These are phyloP conservation scores for Neomicropteryx cornuta DNA, from an alignment of 1,140 invertebrate genomes.

Conservation along the genomic window DNA sequence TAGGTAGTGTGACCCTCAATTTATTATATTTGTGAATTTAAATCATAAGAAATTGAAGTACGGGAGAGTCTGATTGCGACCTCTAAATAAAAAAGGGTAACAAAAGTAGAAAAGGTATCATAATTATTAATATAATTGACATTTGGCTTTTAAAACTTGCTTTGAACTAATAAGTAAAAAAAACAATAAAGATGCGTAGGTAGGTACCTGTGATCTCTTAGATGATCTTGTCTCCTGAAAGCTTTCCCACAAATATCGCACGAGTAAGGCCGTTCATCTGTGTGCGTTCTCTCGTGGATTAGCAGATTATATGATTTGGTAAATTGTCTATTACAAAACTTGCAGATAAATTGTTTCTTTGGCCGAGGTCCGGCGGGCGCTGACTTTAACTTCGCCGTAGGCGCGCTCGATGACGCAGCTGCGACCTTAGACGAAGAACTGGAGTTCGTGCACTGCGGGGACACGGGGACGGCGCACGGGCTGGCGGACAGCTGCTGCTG, in stretches of 20 bases:
- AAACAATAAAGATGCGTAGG: too few relatives aligned
- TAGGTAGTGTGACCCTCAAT: too few relatives aligned
- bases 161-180: background rate
- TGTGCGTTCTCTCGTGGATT: slow-evolving; percentile 96
- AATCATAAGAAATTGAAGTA: too few relatives aligned
- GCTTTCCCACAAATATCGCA: slow-evolving; percentile 98
- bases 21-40: too few relatives aligned
- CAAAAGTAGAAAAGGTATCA: too few relatives aligned
- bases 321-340: slow-evolving; percentile 93
- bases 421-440: slow-evolving; percentile 35
- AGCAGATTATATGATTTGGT: slow-evolving; percentile 97
- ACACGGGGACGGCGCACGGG: slow-evolving; percentile 29
- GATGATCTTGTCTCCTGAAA: slow-evolving; percentile 91
- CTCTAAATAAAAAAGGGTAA: too few relatives aligned
- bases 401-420: slow-evolving; percentile 39
- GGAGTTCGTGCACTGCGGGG: slow-evolving; percentile 29
- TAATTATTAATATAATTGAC: too few relatives aligned
- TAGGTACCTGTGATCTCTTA: slow-evolving; percentile 81
- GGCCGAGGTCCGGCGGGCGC: slow-evolving; percentile 58
- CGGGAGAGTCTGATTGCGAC: too few relatives aligned
- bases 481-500: slow-evolving; percentile 40
- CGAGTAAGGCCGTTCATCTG: slow-evolving; percentile 94
- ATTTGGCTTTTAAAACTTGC: slow-evolving; percentile 1
- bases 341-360: slow-evolving; percentile 97
- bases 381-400: slow-evolving; percentile 40